phyloP scores from a whole-genome alignment of 2,113 vertebrate genomes.

The Macrotus californicus region DNA sequence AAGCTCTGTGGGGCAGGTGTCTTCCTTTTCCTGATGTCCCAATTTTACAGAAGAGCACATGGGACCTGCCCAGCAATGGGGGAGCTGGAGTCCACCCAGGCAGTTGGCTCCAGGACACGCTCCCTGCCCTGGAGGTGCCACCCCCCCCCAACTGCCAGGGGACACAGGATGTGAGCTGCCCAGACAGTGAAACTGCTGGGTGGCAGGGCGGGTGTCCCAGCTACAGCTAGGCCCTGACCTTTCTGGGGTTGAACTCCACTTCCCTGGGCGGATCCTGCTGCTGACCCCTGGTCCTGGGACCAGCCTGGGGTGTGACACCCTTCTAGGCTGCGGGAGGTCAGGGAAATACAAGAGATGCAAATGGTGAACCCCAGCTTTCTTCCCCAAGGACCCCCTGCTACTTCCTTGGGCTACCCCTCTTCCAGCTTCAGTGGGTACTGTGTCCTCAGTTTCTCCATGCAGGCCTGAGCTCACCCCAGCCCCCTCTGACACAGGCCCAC shows the following conservation, averaged over 20 bases:
- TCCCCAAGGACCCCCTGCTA: neutral
- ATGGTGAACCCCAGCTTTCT: neutral
- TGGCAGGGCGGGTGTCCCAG: neutral
- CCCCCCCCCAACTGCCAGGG: neutral
- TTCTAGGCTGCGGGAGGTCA: too few relatives aligned
- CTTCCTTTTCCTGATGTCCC: neutral
- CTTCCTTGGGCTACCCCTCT: neutral
- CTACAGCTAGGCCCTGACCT: neutral
- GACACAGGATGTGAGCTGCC: neutral
- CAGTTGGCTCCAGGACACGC: fast-evolving
- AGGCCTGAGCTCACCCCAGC: neutral
- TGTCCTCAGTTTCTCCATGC: neutral
- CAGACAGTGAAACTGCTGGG: neutral
- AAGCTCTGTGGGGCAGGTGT: neutral
- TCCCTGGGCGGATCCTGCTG: neutral
- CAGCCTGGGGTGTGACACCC: neutral
- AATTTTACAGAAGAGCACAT: fast-evolving
- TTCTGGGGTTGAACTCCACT: too few relatives aligned
- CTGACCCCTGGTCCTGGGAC: neutral
- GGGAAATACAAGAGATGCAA: fast-evolving
- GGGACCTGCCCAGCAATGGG: neutral
- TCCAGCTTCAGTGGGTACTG: neutral
- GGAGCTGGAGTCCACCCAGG: too few relatives aligned
- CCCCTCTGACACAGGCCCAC: neutral
- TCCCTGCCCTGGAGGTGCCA: fast-evolving